phyloP scores from a whole-genome alignment of 64 coral and sea anemone genomes.

The Stichodactyla helianthus region DNA sequence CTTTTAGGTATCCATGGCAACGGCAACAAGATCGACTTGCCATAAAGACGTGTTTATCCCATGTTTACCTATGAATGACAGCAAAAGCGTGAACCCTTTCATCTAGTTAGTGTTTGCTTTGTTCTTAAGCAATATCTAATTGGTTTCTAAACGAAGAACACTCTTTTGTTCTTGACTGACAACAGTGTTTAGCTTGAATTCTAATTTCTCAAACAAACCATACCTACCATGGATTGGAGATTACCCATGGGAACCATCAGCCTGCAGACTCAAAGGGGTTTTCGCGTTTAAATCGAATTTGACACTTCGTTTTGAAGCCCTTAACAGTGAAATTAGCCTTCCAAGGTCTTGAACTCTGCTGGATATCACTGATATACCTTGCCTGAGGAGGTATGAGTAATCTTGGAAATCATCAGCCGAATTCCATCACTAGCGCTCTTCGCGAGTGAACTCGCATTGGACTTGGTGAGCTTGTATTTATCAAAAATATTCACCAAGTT shows the following conservation, averaged over 20 bases:
- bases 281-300: neutral
- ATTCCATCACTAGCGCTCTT: neutral
- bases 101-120: constrained; percentile 16
- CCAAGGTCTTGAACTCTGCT: neutral
- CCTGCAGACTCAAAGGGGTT: neutral
- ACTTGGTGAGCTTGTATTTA: neutral
- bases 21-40: neutral
- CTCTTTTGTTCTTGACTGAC: constrained; percentile 10
- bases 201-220: neutral
- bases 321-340: neutral
- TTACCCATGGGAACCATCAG: constrained; percentile 15
- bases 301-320: constrained; percentile 16
- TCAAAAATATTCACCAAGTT: neutral
- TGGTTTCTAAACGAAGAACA: constrained; percentile 22
- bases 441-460: neutral
- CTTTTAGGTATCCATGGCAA: neutral
- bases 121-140: constrained; percentile 27
- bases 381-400: neutral
- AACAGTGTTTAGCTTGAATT: neutral
- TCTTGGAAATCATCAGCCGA: neutral
- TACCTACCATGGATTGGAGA: constrained; percentile 1
- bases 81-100: constrained; percentile 1
- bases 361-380: neutral
- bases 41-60: neutral
- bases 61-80: neutral